Evolutionary conservation across 2,797 vertebrate genomes (phyloP).

Genomic region (Ctenopoma multispine): DNA sequence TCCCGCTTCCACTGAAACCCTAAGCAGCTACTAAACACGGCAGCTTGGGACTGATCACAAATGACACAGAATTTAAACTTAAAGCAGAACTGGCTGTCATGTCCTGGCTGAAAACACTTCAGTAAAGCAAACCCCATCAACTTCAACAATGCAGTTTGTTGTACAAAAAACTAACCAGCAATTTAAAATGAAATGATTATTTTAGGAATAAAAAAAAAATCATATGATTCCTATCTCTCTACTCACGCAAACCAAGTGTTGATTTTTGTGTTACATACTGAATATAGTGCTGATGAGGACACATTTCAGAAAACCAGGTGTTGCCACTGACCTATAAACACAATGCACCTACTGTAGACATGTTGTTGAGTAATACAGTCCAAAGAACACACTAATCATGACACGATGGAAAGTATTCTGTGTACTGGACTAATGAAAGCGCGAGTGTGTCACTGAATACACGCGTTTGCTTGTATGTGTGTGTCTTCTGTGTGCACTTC

Average conservation of each 20-base stretch:
- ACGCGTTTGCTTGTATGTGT: background rate
- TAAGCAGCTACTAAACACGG: slow-evolving; percentile 38
- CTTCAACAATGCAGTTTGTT: too few relatives aligned
- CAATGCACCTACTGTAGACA: slow-evolving; percentile 13
- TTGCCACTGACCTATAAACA: slow-evolving; percentile 25
- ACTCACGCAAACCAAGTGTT: background rate
- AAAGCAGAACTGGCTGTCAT: background rate
- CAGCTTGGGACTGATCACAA: slow-evolving; percentile 8
- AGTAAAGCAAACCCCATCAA: background rate
- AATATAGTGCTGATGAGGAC: background rate
- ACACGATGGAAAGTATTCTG: background rate
- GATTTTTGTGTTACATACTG: background rate
- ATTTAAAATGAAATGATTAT: background rate
- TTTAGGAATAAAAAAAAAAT: background rate
- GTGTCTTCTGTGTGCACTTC: background rate
- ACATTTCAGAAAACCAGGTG: slow-evolving; percentile 10
- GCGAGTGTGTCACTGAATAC: background rate
- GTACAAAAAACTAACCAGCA: background rate
- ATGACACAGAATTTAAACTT: background rate
- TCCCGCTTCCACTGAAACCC: slow-evolving; percentile 48
- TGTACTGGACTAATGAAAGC: background rate
- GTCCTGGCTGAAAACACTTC: background rate
- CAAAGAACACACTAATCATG: background rate
- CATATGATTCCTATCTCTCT: background rate
- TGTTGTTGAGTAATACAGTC: background rate